These are phyloP conservation scores for Ia io DNA, from an alignment of 2,113 vertebrate species.

Conservation along the genomic window DNA sequence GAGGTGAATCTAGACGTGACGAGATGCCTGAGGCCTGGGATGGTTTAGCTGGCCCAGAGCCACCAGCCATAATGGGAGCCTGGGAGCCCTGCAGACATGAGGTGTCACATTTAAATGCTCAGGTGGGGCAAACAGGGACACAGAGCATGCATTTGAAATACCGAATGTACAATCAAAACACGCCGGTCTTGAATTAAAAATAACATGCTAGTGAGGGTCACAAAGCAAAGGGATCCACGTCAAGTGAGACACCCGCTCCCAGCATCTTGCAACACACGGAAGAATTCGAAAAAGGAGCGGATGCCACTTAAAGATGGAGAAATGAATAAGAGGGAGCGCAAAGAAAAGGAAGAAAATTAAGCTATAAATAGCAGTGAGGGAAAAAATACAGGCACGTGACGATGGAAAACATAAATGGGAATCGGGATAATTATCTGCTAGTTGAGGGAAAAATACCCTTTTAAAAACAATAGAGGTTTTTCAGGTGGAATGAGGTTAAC, in stretches of 20 bases:
- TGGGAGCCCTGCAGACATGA: constrained; percentile 56
- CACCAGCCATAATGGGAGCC: constrained; percentile 47
- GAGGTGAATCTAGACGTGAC: constrained; percentile 61
- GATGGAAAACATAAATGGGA: not conserved
- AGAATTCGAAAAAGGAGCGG: not conserved
- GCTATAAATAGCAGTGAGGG: not conserved
- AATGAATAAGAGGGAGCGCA: not conserved
- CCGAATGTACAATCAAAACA: not conserved
- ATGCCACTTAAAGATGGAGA: not conserved
- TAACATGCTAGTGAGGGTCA: not conserved
- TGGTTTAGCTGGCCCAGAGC: constrained; percentile 24
- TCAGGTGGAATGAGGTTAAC: constrained; percentile 11
- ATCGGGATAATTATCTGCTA: not conserved
- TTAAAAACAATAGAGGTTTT: not conserved
- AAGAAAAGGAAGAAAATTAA: constrained; percentile 18
- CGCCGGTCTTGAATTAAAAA: not conserved
- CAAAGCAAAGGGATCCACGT: not conserved
- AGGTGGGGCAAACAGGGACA: constrained; percentile 2
- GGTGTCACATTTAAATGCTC: constrained; percentile 47
- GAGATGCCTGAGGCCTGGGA: constrained; percentile 25
- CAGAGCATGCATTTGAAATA: not conserved
- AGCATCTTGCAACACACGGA: not conserved
- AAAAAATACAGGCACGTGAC: not conserved
- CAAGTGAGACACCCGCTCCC: not conserved
- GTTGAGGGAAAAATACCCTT: not conserved